phyloP scores from a whole-genome alignment of 2,797 vertebrate species.

The Scleropages formosus region DNA sequence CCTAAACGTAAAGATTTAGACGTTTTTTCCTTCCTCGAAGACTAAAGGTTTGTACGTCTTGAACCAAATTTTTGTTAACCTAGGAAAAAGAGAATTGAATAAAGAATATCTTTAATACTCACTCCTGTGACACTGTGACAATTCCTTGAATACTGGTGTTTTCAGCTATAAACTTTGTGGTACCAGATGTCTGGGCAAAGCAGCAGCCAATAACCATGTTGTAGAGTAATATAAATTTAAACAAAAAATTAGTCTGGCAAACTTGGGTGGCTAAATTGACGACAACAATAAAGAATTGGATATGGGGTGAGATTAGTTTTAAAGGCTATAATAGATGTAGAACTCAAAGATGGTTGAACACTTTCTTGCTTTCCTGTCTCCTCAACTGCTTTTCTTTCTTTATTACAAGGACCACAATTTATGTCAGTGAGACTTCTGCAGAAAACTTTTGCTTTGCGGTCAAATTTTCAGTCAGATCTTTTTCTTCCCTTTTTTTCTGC shows the following conservation, averaged over 20 bases:
- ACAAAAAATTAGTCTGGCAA: conserved; percentile 3
- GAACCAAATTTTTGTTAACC: too few relatives aligned
- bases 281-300: not conserved
- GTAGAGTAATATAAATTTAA: conserved; percentile 1
- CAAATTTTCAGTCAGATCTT: conserved; percentile 20
- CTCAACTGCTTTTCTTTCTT: conserved; percentile 18
- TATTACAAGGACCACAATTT: conserved; percentile 29
- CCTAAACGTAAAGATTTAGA: too few relatives aligned
- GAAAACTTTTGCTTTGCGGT: not conserved
- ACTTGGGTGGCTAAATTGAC: not conserved
- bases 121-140: not conserved
- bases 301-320: conserved; percentile 1
- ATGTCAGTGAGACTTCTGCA: not conserved
- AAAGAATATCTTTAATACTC: too few relatives aligned
- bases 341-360: not conserved
- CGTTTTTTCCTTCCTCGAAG: too few relatives aligned
- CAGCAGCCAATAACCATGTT: conserved; percentile 1
- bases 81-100: too few relatives aligned
- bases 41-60: too few relatives aligned
- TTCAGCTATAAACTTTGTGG: not conserved
- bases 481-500: conserved; percentile 13
- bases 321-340: not conserved
- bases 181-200: not conserved
- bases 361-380: conserved; percentile 7
- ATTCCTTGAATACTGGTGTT: not conserved